These are phyloP conservation scores for Andinoacara biseriatus DNA, from an alignment of 2,113 vertebrate species.

Conservation along the genomic window DNA sequence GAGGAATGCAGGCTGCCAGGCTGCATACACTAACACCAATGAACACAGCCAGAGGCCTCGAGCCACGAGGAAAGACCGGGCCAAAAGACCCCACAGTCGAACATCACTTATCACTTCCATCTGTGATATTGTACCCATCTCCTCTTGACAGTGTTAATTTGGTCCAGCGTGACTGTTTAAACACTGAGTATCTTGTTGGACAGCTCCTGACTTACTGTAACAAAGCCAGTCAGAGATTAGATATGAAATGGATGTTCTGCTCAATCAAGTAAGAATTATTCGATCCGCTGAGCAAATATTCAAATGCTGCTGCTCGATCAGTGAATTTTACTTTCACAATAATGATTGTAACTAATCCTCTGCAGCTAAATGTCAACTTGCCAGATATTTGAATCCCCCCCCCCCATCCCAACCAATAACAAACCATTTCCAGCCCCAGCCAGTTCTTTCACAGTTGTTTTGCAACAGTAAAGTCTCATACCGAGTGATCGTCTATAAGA, in stretches of 20 bases:
- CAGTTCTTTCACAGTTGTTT: constrained; percentile 63
- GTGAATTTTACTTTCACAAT: constrained; percentile 14
- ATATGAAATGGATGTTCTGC: constrained; percentile 20
- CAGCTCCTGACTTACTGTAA: constrained; percentile 21
- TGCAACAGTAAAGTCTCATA: constrained; percentile 60
- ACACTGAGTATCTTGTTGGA: constrained; percentile 35
- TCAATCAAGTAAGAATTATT: constrained; percentile 1
- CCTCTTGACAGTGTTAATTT: constrained; percentile 23
- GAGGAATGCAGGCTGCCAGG: constrained; percentile 77
- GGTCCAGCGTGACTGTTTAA: constrained; percentile 45
- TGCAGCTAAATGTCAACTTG: constrained; percentile 48
- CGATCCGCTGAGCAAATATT: constrained; percentile 40
- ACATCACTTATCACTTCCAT: constrained; percentile 33
- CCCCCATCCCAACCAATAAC: constrained; percentile 13
- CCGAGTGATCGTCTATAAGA: constrained; percentile 50
- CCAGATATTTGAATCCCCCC: constrained; percentile 64
- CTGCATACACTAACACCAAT: constrained; percentile 68
- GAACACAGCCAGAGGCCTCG: constrained; percentile 74
- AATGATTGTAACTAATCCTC: constrained; percentile 38
- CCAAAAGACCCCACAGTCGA: constrained; percentile 39
- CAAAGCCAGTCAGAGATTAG: constrained; percentile 46
- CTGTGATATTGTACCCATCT: constrained; percentile 51
- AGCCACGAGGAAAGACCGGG: constrained; percentile 46
- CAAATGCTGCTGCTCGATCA: constrained; percentile 17
- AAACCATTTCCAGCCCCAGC: constrained; percentile 63